These are phyloP conservation scores for Caranx melampygus DNA, from an alignment of 2,113 vertebrate genomes.

Conservation along the genomic window DNA sequence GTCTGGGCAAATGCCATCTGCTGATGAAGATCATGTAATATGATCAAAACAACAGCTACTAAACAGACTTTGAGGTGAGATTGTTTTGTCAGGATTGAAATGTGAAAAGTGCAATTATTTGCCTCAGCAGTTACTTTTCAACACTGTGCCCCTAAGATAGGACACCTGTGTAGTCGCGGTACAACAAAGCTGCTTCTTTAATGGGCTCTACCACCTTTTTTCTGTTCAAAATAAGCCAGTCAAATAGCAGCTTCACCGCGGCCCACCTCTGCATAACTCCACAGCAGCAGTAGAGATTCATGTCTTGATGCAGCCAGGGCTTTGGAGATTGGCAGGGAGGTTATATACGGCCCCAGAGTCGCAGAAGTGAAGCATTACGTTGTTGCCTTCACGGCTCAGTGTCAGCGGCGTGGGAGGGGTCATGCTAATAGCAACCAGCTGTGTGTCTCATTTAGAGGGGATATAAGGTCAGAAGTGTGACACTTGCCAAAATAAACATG, in stretches of 20 bases:
- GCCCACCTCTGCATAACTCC: neutral
- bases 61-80: neutral
- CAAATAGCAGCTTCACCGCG: neutral
- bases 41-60: neutral
- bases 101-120: neutral
- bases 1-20: neutral
- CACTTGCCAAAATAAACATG: conserved; percentile 76
- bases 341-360: conserved; percentile 20
- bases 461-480: conserved; percentile 71
- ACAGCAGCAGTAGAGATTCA: conserved; percentile 4
- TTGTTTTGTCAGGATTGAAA: neutral
- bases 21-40: neutral
- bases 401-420: conserved; percentile 36
- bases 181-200: neutral
- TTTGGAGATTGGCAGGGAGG: conserved; percentile 31
- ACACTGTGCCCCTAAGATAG: neutral
- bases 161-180: neutral
- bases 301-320: conserved; percentile 17
- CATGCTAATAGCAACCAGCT: conserved; percentile 74
- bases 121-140: neutral
- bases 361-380: conserved; percentile 42
- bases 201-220: neutral
- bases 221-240: neutral
- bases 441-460: conserved; percentile 61
- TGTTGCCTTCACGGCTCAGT: conserved; percentile 45